Base-by-base conservation (phyloP, 2,113 vertebrate species). In the Penelope pileata region DNA sequence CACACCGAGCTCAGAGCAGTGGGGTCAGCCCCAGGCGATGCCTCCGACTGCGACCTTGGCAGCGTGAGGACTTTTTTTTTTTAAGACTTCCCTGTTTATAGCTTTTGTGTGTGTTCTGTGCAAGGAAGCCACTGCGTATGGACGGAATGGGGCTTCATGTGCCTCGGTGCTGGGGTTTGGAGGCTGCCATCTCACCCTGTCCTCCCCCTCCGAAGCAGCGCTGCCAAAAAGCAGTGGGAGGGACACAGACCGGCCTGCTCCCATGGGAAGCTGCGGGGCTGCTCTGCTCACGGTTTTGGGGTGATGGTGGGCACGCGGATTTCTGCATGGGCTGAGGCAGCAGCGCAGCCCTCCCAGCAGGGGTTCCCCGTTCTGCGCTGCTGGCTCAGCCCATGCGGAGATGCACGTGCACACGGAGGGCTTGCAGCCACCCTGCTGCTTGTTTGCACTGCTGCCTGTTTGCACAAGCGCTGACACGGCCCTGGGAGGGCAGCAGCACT, bases 101-200 rank as follows among this genome's bases (percentile, higher is more conserved):
- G 47, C 56, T 62, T 38, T 76, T 83, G 4, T 1, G 34, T 10
- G 69, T 95, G 94, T 97, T 96, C 95, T 96, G 97, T 91, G 87
- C 30, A 76, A 92, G 94, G 95, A 96, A 95, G 94, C 94, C 6
- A 26, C 54, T 79, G 34, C 27, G n/a, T n/a, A n/a, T 21, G 77
- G 64, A 86, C 85, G 64, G 56, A 48, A 9, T 2, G 2, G 59
- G 60, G 88, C 79, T 78, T 85, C 58, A 76, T 10, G 67, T 90
- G 2, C 13, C 10, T 36, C 10, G 1, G 86, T n/a, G n/a, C n/a
- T n/a, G n/a, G n/a, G n/a, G n/a, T n/a, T n/a, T n/a, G n/a, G n/a
- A n/a, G n/a, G n/a, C n/a, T n/a, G n/a, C n/a, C n/a, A n/a, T n/a
- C n/a, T n/a, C n/a, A n/a, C n/a, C n/a, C n/a, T n/a, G 86, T 54